These are phyloP conservation scores for Erebia ligea DNA, from an alignment of 2,888 invertebrate species.

Conservation along the genomic window DNA sequence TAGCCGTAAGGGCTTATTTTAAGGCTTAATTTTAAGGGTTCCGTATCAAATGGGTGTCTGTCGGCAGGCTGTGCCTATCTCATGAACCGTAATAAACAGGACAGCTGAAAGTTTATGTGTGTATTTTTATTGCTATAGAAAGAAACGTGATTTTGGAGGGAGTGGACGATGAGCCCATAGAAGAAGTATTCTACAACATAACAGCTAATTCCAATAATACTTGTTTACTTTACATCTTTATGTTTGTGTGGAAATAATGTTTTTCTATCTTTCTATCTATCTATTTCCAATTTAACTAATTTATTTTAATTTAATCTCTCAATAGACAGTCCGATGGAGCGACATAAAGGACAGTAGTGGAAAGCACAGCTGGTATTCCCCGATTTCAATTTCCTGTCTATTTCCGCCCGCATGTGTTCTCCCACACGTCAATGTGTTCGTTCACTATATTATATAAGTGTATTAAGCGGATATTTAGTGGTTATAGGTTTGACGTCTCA, in stretches of 20 bases:
- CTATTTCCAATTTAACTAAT: background rate
- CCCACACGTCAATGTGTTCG: constrained; percentile 24
- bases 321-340: constrained; percentile 27
- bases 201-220: too few relatives aligned
- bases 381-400: constrained; percentile 54
- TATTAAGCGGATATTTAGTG: constrained; percentile 25
- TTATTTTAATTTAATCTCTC: constrained; percentile 16
- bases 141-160: too few relatives aligned
- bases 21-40: background rate
- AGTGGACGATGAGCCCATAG: too few relatives aligned
- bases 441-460: constrained; percentile 28
- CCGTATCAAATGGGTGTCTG: too few relatives aligned
- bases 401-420: constrained; percentile 49
- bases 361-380: constrained; percentile 38
- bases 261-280: too few relatives aligned
- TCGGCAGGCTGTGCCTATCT: too few relatives aligned
- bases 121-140: too few relatives aligned
- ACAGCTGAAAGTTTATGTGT: too few relatives aligned
- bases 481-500: background rate
- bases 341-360: constrained; percentile 32
- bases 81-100: too few relatives aligned
- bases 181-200: too few relatives aligned
- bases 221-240: too few relatives aligned
- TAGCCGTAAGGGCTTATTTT: background rate
- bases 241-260: too few relatives aligned